Base-by-base conservation (phyloP, 2,888 invertebrate genomes). In the Nymphalis polychloros region DNA sequence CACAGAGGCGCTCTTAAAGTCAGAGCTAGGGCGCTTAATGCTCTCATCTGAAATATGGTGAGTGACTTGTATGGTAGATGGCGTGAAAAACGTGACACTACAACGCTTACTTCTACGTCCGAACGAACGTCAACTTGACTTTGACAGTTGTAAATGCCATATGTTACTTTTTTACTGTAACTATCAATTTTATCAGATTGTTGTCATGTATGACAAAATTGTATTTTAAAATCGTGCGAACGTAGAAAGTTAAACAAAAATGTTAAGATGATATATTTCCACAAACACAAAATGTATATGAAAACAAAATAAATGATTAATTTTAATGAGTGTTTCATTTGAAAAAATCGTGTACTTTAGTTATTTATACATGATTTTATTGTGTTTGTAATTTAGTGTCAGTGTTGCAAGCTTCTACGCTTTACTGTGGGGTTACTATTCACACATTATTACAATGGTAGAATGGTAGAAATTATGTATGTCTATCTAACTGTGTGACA, bases 21-120 rank as follows among this genome's bases (percentile, higher is more conserved):
- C 97, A 93, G 97, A 97, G 93, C 96, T 97, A 86, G 97, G 97
- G 92, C 97, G 95, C 89, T 96, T 96, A 87, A 95, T 94, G 87
- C 94, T 94, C 87, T 97, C 97, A 90, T 96, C 95, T 96, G 88
- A 84, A 92, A 93, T 84, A 85, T 87, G 86, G 88, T 86, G 86
- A 89, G 87, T 85, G 90, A 86, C 79, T 88, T 87, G 90, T 90
- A 89, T 90, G 90, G 85, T 83, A 80, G 84, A 85, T 89, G 89
- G 84, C 78, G 87, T 86, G 88, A 84, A 75, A 77, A 53, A 53
- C 49, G 61, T 66, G 66, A 66, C 68, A 76, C 78, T 83, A 83
- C 41, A 41, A 41, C 83, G 72, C 86, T 85, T 86, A 84, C 81
- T 84, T 86, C 87, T 86, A 87, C 82, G 78, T 82, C 87, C 84